A percentile compares a stretch with the other conserved stretches of the same genome.
Evolutionary conservation across 2,113 vertebrate species (phyloP).

Genomic region (Pygathrix nemaeus): DNA sequence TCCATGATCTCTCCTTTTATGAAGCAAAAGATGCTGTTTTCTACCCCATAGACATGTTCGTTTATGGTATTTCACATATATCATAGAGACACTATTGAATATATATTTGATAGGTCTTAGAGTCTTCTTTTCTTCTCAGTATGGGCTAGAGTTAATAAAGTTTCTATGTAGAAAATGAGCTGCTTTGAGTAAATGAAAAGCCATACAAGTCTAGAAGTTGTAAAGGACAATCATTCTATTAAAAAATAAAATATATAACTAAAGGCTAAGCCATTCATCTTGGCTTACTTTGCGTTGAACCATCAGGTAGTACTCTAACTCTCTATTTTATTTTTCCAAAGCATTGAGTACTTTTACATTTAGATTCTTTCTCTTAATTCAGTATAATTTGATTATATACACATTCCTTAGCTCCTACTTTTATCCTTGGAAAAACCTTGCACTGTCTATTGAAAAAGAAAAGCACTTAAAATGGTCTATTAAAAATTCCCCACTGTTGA

Average conservation of each 20-base stretch:
- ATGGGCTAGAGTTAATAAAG: neutral
- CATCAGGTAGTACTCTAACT: neutral
- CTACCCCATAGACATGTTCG: neutral
- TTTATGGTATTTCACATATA: neutral
- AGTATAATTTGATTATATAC: neutral
- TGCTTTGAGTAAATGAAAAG: neutral
- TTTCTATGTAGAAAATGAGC: neutral
- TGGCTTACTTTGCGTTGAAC: neutral
- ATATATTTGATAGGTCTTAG: neutral
- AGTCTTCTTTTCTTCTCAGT: neutral
- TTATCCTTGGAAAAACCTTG: neutral
- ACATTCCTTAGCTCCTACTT: neutral
- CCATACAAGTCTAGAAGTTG: neutral
- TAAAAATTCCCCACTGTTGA: neutral
- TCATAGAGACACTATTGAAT: neutral
- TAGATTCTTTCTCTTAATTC: neutral
- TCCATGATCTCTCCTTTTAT: constrained; percentile 14
- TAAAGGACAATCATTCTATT: neutral
- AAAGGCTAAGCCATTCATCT: neutral
- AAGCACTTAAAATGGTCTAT: neutral
- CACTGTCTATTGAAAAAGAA: neutral
- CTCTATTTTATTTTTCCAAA: neutral
- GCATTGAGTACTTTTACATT: neutral
- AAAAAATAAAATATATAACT: neutral
- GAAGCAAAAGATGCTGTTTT: constrained; percentile 12